Base-by-base conservation (phyloP, 2,113 vertebrate genomes). In the Strigops habroptila region DNA sequence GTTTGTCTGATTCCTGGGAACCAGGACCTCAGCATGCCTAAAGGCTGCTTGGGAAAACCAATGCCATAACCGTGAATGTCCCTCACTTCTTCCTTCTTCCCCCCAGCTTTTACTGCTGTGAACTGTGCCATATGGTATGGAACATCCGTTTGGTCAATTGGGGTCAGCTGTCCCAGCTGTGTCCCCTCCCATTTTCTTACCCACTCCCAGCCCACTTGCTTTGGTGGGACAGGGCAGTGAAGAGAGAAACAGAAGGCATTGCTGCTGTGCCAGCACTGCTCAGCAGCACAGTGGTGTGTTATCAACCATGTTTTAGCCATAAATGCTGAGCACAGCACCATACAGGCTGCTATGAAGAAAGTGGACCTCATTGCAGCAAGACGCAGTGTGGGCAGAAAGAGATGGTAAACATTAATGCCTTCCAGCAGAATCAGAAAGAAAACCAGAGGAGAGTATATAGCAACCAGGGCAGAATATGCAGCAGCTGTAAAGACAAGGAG, bases 191-290 rank as follows among this genome's bases (percentile, higher is more conserved):
- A 76, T 0, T 3, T 64, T 18, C 43, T 78, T 70, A 55, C 7
- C 23, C 33, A 30, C 1, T 0, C 19, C 12, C 3, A 49, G 48
- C 12, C 7, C 35, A 8, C 15, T 65, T 2, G 1, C 37, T 64
- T 49, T 44, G 25, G 17, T 19, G 46, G 18, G 14, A 3, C 5
- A 3, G 12, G 22, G 22, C 3, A 3, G 22, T 18, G 27, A 70
- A 62, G 22, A 76, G 8, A 1, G 4, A 53, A 82, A 31, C 5
- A 44, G 23, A 76, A 63, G 30, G 28, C 10, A 14, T 3, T 13
- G 18, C 25, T 3, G 6, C 18, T 41, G 37, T 48, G 18, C 48
- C 48, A 68, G 48, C 18, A 14, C 18, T 41, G 35, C 25, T 39
- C 43, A 35, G n/a, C 30, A 33, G 35, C 41, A 22, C 30, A 33